phyloP scores from a whole-genome alignment of 2,888 invertebrate genomes.

The Euclidia mi region DNA sequence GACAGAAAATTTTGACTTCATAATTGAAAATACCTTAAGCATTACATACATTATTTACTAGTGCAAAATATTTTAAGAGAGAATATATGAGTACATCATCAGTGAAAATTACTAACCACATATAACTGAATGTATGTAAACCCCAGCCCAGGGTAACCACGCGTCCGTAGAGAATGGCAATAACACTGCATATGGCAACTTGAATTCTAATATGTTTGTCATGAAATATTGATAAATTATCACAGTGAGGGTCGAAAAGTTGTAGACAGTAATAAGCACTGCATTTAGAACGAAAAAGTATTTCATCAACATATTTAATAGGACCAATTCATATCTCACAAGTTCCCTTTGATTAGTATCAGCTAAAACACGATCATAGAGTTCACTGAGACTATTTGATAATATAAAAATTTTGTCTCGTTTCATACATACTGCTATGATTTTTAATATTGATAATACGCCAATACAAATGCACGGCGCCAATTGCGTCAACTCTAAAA shows the following conservation, averaged over 20 bases:
- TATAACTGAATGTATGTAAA: slow-evolving; percentile 67
- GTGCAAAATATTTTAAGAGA: too few relatives aligned
- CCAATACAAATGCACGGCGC: slow-evolving; percentile 73
- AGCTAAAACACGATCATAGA: slow-evolving; percentile 61
- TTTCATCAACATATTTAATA: slow-evolving; percentile 68
- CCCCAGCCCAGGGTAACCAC: slow-evolving; percentile 70
- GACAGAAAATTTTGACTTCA: too few relatives aligned
- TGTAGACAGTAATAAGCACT: slow-evolving; percentile 75
- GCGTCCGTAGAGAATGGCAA: slow-evolving; percentile 73
- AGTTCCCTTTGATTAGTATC: slow-evolving; percentile 57
- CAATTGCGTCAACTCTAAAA: slow-evolving; percentile 72
- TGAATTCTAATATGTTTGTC: slow-evolving; percentile 58
- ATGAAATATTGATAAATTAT: slow-evolving; percentile 67
- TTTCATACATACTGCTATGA: slow-evolving; percentile 55
- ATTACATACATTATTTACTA: too few relatives aligned
- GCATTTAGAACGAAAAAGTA: slow-evolving; percentile 75
- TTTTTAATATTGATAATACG: slow-evolving; percentile 66
- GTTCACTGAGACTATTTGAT: slow-evolving; percentile 54
- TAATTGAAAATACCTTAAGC: too few relatives aligned
- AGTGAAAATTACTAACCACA: slow-evolving; percentile 64
- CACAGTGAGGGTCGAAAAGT: slow-evolving; percentile 70
- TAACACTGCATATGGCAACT: slow-evolving; percentile 72
- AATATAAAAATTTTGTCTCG: slow-evolving; percentile 64
- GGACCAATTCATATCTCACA: slow-evolving; percentile 61
- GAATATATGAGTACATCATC: background rate